These are phyloP conservation scores for Xestia rhomboidea DNA, from an alignment of 2,888 invertebrate species.

Conservation along the genomic window DNA sequence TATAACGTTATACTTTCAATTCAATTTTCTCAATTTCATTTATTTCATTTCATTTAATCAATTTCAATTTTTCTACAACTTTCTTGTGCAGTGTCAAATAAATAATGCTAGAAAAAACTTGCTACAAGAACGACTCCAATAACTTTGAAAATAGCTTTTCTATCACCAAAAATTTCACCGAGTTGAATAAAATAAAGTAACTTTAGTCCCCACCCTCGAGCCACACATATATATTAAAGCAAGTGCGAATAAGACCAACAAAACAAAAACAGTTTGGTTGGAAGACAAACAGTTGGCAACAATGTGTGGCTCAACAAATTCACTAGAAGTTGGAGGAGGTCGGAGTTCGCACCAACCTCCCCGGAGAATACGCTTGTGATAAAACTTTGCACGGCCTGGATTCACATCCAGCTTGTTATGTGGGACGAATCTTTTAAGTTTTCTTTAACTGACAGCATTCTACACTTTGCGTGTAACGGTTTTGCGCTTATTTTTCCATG, in stretches of 20 bases:
- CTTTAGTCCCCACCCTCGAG: slow-evolving; percentile 7
- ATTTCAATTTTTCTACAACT: background rate
- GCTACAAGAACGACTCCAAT: slow-evolving; percentile 5
- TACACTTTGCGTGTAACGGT: slow-evolving; percentile 4
- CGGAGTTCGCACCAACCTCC: slow-evolving; percentile 48
- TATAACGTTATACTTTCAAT: too few relatives aligned
- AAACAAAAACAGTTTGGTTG: slow-evolving; percentile 61
- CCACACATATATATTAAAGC: slow-evolving; percentile 40
- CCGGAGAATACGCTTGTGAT: slow-evolving; percentile 52
- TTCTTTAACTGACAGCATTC: slow-evolving; percentile 27
- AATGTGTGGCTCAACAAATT: slow-evolving; percentile 59
- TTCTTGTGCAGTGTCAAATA: background rate
- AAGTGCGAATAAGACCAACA: slow-evolving; percentile 53
- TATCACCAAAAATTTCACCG: background rate
- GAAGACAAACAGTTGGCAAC: slow-evolving; percentile 63
- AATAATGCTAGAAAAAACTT: background rate
- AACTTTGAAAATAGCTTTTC: slow-evolving; percentile 38
- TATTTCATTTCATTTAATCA: too few relatives aligned
- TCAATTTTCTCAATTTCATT: too few relatives aligned
- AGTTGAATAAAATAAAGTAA: slow-evolving; percentile 35
- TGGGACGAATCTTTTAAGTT: slow-evolving; percentile 14
- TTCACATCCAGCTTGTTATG: slow-evolving; percentile 25
- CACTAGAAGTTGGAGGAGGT: slow-evolving; percentile 50
- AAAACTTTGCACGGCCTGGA: slow-evolving; percentile 58
- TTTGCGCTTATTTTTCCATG: slow-evolving; percentile 19